These are phyloP conservation scores for Agonopterix arenella DNA, from an alignment of 2,888 invertebrate species.

Conservation along the genomic window DNA sequence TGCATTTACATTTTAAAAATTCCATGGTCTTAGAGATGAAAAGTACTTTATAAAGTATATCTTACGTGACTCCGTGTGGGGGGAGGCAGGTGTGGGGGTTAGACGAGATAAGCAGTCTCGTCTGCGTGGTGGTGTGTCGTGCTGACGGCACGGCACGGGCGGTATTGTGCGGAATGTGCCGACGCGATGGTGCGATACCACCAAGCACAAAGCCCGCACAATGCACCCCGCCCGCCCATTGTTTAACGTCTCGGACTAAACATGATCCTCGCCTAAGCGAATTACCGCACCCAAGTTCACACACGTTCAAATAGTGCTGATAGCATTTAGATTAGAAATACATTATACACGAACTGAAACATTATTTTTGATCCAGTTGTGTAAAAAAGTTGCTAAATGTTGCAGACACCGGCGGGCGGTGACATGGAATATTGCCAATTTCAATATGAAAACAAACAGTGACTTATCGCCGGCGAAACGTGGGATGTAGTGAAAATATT, in stretches of 20 bases:
- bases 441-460: conserved; percentile 16
- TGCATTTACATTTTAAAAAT: conserved; percentile 8
- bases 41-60: background rate
- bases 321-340: background rate
- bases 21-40: background rate
- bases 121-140: conserved; percentile 13
- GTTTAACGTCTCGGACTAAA: conserved; percentile 51
- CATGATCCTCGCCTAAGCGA: conserved; percentile 44
- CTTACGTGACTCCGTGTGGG: background rate
- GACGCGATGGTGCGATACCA: conserved; percentile 45
- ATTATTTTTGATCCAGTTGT: too few species aligned
- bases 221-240: conserved; percentile 49
- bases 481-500: conserved; percentile 33
- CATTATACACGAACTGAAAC: too few species aligned
- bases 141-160: conserved; percentile 16
- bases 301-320: conserved; percentile 2
- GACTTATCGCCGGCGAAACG: conserved; percentile 21
- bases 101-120: conserved; percentile 22
- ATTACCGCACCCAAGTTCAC: conserved; percentile 36
- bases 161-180: conserved; percentile 38
- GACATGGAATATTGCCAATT: conserved; percentile 33
- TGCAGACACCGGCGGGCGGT: conserved; percentile 14
- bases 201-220: conserved; percentile 61
- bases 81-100: background rate
- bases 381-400: conserved; percentile 12